phyloP scores from a whole-genome alignment of 2,113 vertebrate species.

The Python bivittatus region DNA sequence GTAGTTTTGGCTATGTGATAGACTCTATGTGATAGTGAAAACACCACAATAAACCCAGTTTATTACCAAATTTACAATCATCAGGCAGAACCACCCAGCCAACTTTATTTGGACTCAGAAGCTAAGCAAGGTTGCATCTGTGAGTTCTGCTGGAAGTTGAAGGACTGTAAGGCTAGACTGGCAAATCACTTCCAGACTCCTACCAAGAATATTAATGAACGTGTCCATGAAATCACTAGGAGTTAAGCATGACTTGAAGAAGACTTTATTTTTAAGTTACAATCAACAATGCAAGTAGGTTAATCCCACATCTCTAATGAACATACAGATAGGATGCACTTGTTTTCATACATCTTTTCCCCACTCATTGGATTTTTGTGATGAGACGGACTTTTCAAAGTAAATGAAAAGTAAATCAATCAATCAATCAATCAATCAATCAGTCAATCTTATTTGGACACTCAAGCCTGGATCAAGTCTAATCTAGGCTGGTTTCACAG shows the following conservation, averaged over 20 bases:
- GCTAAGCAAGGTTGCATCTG: not conserved
- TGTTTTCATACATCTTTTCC: not conserved
- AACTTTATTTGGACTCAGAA: not conserved
- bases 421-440: too few relatives aligned
- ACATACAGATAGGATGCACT: not conserved
- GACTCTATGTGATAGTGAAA: not conserved
- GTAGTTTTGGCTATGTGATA: not conserved
- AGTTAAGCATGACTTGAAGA: not conserved
- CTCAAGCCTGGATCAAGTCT: not conserved
- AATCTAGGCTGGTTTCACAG: not conserved
- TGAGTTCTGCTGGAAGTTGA: not conserved
- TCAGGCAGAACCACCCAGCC: not conserved
- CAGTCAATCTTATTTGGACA: not conserved
- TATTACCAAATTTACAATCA: not conserved
- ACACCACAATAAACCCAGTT: not conserved
- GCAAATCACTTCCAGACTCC: not conserved
- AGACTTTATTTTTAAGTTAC: not conserved
- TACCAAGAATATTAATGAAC: not conserved
- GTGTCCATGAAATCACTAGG: not conserved
- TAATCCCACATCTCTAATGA: not conserved
- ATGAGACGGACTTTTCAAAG: not conserved
- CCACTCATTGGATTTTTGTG: not conserved
- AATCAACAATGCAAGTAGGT: not conserved
- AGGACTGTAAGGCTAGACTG: not conserved
- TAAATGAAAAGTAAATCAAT: not conserved